A percentile compares a stretch with the other conserved stretches of the same genome.
These are phyloP conservation scores for Mormyrus hasselquistii DNA, from an alignment of 2,797 vertebrate species.

Conservation along the genomic window DNA sequence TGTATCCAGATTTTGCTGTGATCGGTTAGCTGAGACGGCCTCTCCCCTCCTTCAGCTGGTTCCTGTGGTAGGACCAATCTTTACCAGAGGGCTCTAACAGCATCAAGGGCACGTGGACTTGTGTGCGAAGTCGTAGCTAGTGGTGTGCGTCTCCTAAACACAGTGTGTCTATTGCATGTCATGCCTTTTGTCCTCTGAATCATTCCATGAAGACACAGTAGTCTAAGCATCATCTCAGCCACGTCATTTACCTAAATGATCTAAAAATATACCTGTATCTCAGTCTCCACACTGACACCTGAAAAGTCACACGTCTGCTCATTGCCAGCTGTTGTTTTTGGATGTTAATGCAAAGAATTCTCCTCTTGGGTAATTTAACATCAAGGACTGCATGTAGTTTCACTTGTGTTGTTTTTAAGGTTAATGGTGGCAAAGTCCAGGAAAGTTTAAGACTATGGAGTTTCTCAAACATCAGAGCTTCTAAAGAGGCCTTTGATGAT, in stretches of 20 bases:
- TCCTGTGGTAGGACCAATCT: neutral
- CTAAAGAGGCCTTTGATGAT: neutral
- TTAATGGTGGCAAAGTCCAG: constrained; percentile 12
- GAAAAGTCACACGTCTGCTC: neutral
- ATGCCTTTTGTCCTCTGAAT: constrained; percentile 5
- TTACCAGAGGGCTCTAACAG: neutral
- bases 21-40: neutral
- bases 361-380: neutral
- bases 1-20: neutral
- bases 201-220: neutral
- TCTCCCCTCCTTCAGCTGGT: neutral
- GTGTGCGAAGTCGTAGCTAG: neutral
- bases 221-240: neutral
- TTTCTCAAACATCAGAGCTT: neutral
- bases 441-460: neutral
- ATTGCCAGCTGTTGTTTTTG: neutral
- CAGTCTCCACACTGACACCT: neutral
- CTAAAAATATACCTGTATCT: neutral
- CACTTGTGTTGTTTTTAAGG: neutral
- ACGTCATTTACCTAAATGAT: neutral
- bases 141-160: neutral
- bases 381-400: neutral
- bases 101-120: neutral
- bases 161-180: neutral
- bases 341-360: neutral